phyloP scores from a whole-genome alignment of 2,113 vertebrate species.

The Zosterops hypoxanthus region DNA sequence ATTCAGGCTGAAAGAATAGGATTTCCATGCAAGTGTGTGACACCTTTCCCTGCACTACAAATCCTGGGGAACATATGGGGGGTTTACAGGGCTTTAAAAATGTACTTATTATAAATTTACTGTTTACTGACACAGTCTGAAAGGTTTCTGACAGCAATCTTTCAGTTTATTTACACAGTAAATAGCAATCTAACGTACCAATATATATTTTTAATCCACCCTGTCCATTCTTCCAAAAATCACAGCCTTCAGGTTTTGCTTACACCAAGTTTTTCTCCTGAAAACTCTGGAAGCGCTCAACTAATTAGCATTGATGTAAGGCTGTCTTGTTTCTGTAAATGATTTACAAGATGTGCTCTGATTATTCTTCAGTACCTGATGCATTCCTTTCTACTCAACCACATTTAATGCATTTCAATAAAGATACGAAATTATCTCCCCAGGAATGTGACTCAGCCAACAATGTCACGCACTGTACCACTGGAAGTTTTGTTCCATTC shows the following conservation, averaged over 20 bases:
- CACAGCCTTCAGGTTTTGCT: not conserved
- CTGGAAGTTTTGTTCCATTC: not conserved
- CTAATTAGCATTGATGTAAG: not conserved
- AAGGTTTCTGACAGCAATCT: slow-evolving; percentile 39
- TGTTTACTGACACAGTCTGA: not conserved
- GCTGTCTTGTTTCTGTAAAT: not conserved
- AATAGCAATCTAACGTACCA: slow-evolving; percentile 1
- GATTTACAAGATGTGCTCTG: slow-evolving; percentile 19
- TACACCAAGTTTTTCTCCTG: not conserved
- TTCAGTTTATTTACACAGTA: slow-evolving; percentile 17
- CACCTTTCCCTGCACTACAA: not conserved
- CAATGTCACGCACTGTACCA: not conserved
- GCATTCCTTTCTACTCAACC: not conserved
- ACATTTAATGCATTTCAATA: not conserved
- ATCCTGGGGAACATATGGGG: not conserved
- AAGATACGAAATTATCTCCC: not conserved
- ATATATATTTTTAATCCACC: not conserved
- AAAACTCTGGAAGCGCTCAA: not conserved
- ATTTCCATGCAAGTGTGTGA: not conserved
- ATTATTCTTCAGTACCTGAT: not conserved
- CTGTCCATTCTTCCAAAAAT: not conserved
- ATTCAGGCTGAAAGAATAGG: not conserved
- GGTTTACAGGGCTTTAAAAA: not conserved
- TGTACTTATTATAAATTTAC: not conserved
- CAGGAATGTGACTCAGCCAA: slow-evolving; percentile 4